phyloP scores from a whole-genome alignment of 1,140 invertebrate species.

The Notospermus geniculatus region DNA sequence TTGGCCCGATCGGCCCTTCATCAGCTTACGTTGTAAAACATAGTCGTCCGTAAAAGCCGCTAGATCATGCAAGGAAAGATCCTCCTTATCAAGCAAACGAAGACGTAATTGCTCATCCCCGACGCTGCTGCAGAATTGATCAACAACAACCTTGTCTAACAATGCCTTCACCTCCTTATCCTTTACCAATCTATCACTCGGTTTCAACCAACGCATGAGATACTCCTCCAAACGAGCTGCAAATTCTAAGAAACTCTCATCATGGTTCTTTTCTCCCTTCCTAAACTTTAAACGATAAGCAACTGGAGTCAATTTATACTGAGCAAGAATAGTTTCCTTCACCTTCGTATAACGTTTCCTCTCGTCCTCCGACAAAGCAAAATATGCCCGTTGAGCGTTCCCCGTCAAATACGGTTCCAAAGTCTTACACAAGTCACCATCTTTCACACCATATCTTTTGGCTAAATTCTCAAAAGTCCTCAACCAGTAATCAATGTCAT shows the following conservation, averaged over 20 bases:
- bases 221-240: neutral
- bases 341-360: neutral
- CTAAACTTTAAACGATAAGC: constrained; percentile 2
- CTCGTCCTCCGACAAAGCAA: neutral
- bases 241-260: neutral
- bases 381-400: neutral
- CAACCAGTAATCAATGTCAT: constrained; percentile 1
- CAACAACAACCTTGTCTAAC: neutral
- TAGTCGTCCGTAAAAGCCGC: neutral
- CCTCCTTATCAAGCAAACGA: neutral
- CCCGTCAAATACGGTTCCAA: constrained; percentile 9
- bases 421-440: neutral
- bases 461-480: constrained; percentile 6
- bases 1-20: neutral
- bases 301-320: neutral
- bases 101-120: neutral
- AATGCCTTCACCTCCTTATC: neutral
- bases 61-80: neutral
- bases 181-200: neutral
- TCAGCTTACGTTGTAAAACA: neutral
- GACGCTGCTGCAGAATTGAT: neutral
- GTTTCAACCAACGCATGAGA: neutral
- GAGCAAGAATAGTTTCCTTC: neutral
- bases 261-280: neutral
- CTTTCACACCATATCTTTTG: neutral